Evolutionary conservation across 2,113 vertebrate genomes (phyloP).

Genomic region (Entelurus aequoreus): DNA sequence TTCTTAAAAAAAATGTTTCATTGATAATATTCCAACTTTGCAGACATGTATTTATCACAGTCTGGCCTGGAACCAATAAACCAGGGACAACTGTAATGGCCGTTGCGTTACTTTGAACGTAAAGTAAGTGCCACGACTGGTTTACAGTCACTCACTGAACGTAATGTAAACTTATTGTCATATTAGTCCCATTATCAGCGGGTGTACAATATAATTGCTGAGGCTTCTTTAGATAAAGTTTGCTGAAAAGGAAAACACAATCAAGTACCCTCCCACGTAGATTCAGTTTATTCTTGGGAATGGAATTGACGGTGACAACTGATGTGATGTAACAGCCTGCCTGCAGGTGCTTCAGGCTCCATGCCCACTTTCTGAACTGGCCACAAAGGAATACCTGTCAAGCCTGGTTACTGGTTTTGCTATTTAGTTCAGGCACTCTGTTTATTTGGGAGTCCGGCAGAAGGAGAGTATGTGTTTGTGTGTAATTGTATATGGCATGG

Average conservation of each 20-base stretch:
- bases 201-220: neutral
- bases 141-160: too few relatives aligned
- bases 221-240: conserved; percentile 18
- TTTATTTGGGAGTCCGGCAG: conserved; percentile 43
- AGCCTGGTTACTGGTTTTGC: conserved; percentile 52
- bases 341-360: conserved; percentile 61
- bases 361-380: conserved; percentile 56
- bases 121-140: too few relatives aligned
- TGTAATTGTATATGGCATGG: neutral
- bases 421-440: conserved; percentile 39
- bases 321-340: conserved; percentile 48
- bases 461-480: conserved; percentile 23
- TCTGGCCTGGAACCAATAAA: too few relatives aligned
- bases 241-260: conserved; percentile 18
- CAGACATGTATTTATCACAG: too few relatives aligned
- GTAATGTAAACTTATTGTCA: too few relatives aligned
- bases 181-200: neutral
- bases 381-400: conserved; percentile 71
- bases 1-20: too few relatives aligned
- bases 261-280: conserved; percentile 16
- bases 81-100: too few relatives aligned
- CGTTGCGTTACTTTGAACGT: too few relatives aligned
- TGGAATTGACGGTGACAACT: conserved; percentile 54
- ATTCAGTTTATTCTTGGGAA: conserved; percentile 35
- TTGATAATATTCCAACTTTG: too few relatives aligned